These are phyloP conservation scores for Centropus unirufus DNA, from an alignment of 2,113 vertebrate genomes.

Conservation along the genomic window DNA sequence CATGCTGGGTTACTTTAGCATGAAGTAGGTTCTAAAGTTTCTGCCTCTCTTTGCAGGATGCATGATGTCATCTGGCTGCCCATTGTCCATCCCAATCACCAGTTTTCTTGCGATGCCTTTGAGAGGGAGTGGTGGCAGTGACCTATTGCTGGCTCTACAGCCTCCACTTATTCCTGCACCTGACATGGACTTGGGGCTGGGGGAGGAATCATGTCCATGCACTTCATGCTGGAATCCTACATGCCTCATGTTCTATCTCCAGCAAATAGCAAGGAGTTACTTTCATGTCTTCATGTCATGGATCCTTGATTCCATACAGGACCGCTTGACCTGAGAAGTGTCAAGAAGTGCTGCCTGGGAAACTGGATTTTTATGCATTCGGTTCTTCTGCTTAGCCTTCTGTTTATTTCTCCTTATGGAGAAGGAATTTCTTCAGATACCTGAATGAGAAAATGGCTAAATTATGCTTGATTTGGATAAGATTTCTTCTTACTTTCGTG, in stretches of 20 bases:
- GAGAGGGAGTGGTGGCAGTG: not conserved
- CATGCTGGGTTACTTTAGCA: slow-evolving; percentile 1
- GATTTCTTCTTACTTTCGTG: not conserved
- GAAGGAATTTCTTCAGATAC: not conserved
- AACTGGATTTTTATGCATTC: not conserved
- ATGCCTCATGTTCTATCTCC: not conserved
- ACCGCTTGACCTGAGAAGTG: not conserved
- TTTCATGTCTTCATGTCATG: not conserved
- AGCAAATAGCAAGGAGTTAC: not conserved
- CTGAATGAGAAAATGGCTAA: not conserved
- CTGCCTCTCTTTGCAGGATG: not conserved
- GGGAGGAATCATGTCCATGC: not conserved
- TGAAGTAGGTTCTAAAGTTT: slow-evolving; percentile 34
- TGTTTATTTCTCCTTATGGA: not conserved
- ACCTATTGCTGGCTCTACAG: not conserved
- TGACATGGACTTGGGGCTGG: not conserved
- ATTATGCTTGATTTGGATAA: not conserved
- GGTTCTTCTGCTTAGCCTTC: not conserved
- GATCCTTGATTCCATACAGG: not conserved
- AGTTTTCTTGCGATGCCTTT: not conserved
- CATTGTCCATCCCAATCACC: not conserved
- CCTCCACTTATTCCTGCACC: not conserved
- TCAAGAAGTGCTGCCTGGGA: not conserved
- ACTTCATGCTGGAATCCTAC: not conserved
- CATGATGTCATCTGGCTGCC: not conserved